phyloP scores from a whole-genome alignment of 92 coral and sea anemone species.

The Chrysogorgia sp. region DNA sequence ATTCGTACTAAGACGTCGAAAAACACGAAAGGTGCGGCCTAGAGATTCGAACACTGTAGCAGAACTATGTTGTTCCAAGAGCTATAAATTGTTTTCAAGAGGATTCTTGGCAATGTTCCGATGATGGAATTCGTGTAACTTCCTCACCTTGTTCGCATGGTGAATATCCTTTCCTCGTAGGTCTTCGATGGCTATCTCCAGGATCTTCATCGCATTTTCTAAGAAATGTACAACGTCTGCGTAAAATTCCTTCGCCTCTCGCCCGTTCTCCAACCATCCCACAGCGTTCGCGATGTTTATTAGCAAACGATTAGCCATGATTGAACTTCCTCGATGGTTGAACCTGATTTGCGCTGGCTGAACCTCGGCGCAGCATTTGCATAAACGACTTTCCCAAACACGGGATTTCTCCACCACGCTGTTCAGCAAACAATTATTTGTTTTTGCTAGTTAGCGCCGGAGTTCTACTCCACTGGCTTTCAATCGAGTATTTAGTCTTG shows the following conservation, averaged over 20 bases:
- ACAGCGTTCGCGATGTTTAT: conserved; percentile 15
- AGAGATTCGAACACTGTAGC: too few species aligned
- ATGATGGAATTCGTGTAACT: not conserved
- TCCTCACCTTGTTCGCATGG: conserved; percentile 18
- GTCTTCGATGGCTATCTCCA: conserved; percentile 24
- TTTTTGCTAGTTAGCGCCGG: too few species aligned
- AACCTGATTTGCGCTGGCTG: not conserved
- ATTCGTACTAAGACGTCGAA: too few species aligned
- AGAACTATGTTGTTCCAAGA: too few species aligned
- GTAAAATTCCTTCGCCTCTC: conserved; percentile 1
- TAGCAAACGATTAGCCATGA: conserved; percentile 33
- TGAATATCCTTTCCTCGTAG: conserved; percentile 28
- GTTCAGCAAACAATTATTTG: too few species aligned
- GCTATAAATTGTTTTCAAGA: too few species aligned
- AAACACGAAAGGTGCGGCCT: too few species aligned
- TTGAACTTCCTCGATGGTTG: not conserved
- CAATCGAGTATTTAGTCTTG: too few species aligned
- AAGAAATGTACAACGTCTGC: conserved; percentile 13
- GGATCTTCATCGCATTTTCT: conserved; percentile 4
- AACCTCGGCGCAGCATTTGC: not conserved
- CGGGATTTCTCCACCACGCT: too few species aligned
- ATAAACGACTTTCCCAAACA: not conserved
- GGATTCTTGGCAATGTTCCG: too few species aligned
- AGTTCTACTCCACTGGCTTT: too few species aligned
- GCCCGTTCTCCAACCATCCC: conserved; percentile 13